Percentiles rank a stretch among this genome's conserved stretches.
These are phyloP conservation scores for Phenganax subtilis DNA, from an alignment of 92 coral and sea anemone species.

Conservation along the genomic window DNA sequence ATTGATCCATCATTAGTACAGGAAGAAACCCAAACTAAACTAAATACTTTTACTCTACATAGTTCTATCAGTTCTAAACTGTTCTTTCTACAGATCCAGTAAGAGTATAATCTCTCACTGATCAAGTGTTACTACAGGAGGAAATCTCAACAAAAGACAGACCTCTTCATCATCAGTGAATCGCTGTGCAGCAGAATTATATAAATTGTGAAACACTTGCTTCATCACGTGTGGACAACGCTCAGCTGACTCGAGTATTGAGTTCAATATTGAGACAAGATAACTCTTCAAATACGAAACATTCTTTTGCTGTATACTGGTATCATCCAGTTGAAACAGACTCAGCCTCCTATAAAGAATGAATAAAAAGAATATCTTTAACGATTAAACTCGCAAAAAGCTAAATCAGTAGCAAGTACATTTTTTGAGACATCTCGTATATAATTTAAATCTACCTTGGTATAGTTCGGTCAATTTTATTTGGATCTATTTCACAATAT, in stretches of 20 bases:
- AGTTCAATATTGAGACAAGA: slow-evolving; percentile 64
- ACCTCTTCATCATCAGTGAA: slow-evolving; percentile 29
- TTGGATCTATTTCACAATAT: slow-evolving; percentile 84
- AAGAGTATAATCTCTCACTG: too few relatives aligned
- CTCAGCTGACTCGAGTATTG: slow-evolving; percentile 60
- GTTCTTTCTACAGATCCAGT: too few relatives aligned
- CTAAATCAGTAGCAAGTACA: not conserved
- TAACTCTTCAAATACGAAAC: slow-evolving; percentile 57
- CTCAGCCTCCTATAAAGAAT: slow-evolving; percentile 60
- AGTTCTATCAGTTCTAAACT: too few relatives aligned
- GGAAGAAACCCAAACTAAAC: too few relatives aligned
- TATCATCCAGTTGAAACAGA: slow-evolving; percentile 61
- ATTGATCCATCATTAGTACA: too few relatives aligned
- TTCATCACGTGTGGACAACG: slow-evolving; percentile 78
- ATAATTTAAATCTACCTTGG: not conserved
- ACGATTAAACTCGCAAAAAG: not conserved
- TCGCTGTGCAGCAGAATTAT: slow-evolving; percentile 38
- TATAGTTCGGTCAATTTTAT: slow-evolving; percentile 44
- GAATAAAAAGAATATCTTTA: not conserved
- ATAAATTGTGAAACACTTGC: slow-evolving; percentile 75
- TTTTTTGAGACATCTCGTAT: too few relatives aligned
- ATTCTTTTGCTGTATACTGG: slow-evolving; percentile 61
- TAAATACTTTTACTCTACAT: too few relatives aligned
- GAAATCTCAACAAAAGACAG: not conserved
- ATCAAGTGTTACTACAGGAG: too few relatives aligned